Percentiles rank a stretch among this genome's conserved stretches.
phyloP scores from a whole-genome alignment of 2,113 vertebrate genomes.

The Xenus cinereus region DNA sequence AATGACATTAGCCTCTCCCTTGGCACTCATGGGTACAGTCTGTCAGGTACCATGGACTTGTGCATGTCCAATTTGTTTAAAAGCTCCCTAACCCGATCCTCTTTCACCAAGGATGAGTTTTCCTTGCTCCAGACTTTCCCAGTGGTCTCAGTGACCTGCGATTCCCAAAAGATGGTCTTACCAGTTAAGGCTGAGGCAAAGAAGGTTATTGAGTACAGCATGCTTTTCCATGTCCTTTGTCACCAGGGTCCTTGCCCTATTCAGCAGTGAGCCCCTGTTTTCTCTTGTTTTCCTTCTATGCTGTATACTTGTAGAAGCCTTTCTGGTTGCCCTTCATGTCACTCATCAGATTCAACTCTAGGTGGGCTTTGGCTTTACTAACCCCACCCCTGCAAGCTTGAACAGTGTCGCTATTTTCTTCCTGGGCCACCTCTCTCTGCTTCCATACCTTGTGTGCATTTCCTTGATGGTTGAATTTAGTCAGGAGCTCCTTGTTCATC shows the following conservation, averaged over 20 bases:
- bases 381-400: background rate
- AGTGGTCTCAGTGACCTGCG: background rate
- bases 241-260: background rate
- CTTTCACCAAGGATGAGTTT: background rate
- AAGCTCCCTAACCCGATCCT: background rate
- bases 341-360: background rate
- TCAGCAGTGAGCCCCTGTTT: background rate
- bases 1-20: background rate
- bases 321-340: background rate
- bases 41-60: background rate
- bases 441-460: background rate
- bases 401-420: background rate
- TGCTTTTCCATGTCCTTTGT: background rate
- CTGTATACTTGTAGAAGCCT: background rate
- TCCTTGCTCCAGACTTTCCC: background rate
- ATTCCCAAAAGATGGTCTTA: background rate
- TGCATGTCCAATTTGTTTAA: accelerated
- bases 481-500: background rate
- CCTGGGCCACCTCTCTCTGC: background rate
- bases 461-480: background rate
- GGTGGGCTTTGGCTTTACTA: background rate
- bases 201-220: background rate
- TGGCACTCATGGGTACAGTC: background rate
- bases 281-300: background rate
- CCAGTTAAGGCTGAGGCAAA: background rate